Base-by-base conservation (phyloP, 2,888 invertebrate genomes). In the Choreutis nemorana region DNA sequence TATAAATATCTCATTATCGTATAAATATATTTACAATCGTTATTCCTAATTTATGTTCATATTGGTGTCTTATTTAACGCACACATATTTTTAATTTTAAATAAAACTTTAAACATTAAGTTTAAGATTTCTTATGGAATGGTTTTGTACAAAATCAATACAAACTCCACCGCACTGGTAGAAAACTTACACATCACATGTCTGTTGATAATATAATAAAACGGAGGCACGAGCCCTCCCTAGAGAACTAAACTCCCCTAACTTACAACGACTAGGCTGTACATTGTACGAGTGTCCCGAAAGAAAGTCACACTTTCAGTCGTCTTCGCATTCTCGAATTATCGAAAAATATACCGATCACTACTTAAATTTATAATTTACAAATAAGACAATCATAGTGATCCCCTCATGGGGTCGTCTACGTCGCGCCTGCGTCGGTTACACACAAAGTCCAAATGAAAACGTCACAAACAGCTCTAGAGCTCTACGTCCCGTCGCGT, bases 11-110 rank as follows among this genome's bases (percentile, higher is more conserved):
- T 77, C 70, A 71, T 66, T 75, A 70, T 63, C 66, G 56, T 72
- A 75, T 77, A 78, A 78, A 77, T 78, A 77, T 78, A 78, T 78
- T 72, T 78, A 78, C 78, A 78, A 54, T 66, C 55, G 52, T 67
- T 70, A 66, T 53, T 47, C 44, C 60, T 73, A 73, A 66, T 67
- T 64, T 68, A 34, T 55, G 55, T 55, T 68, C 61, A 75, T 72
- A 73, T 78, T 78, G 78, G 78, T 78, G 78, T 78, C 73, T 75
- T 77, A 77, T 70, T 65, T 61, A 68, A 73, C 57, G 71, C 73
- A 70, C 67, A 61, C 73, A 71, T 73, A 73, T 43, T 53, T n/a
- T 58, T 57, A 54, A 40, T 57, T 61, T 67, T 63, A 70, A 70
- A 71, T 75, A 63, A 73, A 70, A 65, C 54, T 59, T 62, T 63